Percentiles rank a stretch among this genome's conserved stretches.
These are phyloP conservation scores for Tyto alba DNA, from an alignment of 2,113 vertebrate species.

Conservation along the genomic window DNA sequence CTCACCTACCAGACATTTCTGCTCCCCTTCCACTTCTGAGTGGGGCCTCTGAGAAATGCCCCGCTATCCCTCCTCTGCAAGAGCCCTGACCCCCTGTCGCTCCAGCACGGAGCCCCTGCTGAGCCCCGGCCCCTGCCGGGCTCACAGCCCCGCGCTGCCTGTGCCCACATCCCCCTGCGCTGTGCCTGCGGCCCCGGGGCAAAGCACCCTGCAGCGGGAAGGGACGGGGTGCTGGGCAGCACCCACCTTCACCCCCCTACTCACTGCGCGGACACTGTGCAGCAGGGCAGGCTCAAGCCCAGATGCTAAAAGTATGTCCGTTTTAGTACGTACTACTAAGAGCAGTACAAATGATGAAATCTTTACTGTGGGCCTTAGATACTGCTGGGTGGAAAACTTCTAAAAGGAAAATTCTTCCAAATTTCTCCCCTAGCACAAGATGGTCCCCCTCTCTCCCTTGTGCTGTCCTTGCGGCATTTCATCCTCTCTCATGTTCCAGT, in stretches of 20 bases:
- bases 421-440: neutral
- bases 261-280: neutral
- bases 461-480: neutral
- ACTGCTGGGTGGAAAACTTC: neutral
- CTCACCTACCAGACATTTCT: neutral
- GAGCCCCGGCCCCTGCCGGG: rapidly evolving
- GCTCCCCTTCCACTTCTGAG: neutral
- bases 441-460: neutral
- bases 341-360: neutral
- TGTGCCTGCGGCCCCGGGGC: neutral
- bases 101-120: neutral
- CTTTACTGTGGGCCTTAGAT: neutral
- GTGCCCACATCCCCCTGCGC: rapidly evolving
- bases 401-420: neutral
- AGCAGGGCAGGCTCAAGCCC: neutral
- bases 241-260: neutral
- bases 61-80: rapidly evolving
- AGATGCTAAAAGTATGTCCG: neutral
- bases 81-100: rapidly evolving
- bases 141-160: neutral
- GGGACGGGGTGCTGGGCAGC: rapidly evolving
- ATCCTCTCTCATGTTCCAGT: neutral
- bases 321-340: rapidly evolving
- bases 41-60: neutral
- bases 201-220: rapidly evolving